Base-by-base conservation (phyloP, 1,140 invertebrate genomes). In the Drosophila elegans region DNA sequence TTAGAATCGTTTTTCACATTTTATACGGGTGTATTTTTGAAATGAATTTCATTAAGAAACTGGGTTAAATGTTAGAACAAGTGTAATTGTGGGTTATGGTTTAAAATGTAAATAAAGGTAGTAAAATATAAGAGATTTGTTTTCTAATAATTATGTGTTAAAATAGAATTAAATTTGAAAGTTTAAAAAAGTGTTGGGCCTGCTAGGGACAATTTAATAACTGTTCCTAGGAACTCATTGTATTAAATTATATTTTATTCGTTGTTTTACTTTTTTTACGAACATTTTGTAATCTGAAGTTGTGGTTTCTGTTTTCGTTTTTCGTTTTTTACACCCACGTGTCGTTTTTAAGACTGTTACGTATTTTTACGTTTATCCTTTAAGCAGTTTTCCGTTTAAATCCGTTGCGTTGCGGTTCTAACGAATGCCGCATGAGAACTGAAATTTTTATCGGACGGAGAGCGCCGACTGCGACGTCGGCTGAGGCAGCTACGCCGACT, bases 381-480 rank as follows among this genome's bases (percentile, higher is more conserved):
- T 32, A 10, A 3, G 29, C 16, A 27, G 32, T 49, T 54, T 52
- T 25, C 42, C 27, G 45, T 41, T 66, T 9, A 44, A 42, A 5
- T 62, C n/a, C 27, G 39, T 41, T 41, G 6, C 46, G 74, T 74
- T 88, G 83, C 61, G 66, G 46, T 57, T 49, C 60, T 45, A 44
- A 46, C 60, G 76, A 79, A 73, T 69, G 84, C 83, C 84, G 83
- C 83, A 66, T 83, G 64, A 61, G 73, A 64, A 85, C 82, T 85
- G 61, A 82, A 63, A 13, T 36, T 45, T 39, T 46, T 34, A 29
- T 46, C 67, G 44, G 41, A 53, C 34, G 27, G 38, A 53, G 45
- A 34, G 21, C 48, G 44, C 2, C n/a, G 39, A 16, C 45, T n/a
- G 48, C 49, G 34, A 3, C 60, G 54, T 42, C 9, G 29, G 12